These are phyloP conservation scores for Dermochelys coriacea DNA, from an alignment of 2,797 vertebrate species.

Conservation along the genomic window DNA sequence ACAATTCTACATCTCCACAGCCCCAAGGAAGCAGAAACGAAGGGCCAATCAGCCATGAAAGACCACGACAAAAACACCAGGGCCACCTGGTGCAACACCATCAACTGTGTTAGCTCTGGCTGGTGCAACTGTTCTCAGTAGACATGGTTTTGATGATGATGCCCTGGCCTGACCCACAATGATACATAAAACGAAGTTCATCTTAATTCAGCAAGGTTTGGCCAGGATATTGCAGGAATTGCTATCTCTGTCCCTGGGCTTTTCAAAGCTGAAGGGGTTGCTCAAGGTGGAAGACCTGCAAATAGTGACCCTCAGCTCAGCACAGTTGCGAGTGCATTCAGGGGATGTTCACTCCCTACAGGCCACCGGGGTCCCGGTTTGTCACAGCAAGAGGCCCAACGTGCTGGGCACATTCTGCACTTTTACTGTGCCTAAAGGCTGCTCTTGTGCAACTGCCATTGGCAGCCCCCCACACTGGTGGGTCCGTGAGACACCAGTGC, in stretches of 20 bases:
- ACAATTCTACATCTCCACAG: neutral
- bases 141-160: neutral
- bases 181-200: neutral
- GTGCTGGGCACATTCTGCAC: no score
- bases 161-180: neutral
- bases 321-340: neutral
- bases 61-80: neutral
- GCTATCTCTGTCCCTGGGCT: neutral
- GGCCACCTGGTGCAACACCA: neutral
- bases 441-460: neutral
- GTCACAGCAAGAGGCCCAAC: neutral
- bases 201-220: neutral
- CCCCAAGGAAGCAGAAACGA: neutral
- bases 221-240: neutral
- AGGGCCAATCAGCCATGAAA: neutral
- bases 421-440: neutral
- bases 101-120: neutral
- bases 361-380: neutral
- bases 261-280: neutral
- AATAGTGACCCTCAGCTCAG: neutral
- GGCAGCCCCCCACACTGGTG: neutral
- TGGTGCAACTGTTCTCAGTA: neutral
- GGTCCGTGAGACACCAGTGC: constrained; percentile 9
- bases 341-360: neutral
- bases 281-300: neutral